phyloP scores from a whole-genome alignment of 1,140 invertebrate genomes.

The Arctopsyche grandis region DNA sequence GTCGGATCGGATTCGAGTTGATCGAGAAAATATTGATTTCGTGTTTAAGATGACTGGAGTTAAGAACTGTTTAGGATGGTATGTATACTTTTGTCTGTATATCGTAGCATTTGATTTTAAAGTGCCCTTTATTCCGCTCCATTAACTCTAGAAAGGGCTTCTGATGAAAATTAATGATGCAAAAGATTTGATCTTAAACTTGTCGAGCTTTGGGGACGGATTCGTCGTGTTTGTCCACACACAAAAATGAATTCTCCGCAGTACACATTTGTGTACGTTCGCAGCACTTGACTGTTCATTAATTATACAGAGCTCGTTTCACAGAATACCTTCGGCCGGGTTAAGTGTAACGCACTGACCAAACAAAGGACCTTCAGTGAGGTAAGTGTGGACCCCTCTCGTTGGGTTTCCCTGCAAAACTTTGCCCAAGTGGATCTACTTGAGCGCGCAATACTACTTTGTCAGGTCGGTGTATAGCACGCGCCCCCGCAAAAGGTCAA shows the following conservation, averaged over 20 bases:
- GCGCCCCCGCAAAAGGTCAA: conserved; percentile 5
- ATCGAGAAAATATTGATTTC: neutral
- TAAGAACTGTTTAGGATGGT: neutral
- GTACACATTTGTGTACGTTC: neutral
- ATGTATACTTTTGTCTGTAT: neutral
- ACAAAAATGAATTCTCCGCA: neutral
- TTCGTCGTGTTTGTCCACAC: neutral
- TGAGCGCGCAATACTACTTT: neutral
- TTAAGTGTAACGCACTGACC: conserved; percentile 25
- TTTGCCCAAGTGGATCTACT: neutral
- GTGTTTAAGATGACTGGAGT: neutral
- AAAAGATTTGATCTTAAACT: conserved; percentile 25
- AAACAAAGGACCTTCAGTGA: neutral
- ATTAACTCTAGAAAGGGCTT: neutral
- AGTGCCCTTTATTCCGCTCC: conserved; percentile 5
- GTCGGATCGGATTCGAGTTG: no score
- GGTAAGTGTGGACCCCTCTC: neutral
- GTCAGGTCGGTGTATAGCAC: neutral
- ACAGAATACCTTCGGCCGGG: neutral
- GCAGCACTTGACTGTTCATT: neutral
- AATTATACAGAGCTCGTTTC: neutral
- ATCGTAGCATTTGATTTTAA: conserved; percentile 1
- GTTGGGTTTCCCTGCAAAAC: neutral
- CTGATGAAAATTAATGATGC: conserved; percentile 19
- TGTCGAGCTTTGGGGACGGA: neutral